These are phyloP conservation scores for Stichopus chloronotus DNA, from an alignment of 35 echinoderm and acorn worm genomes.

Conservation along the genomic window DNA sequence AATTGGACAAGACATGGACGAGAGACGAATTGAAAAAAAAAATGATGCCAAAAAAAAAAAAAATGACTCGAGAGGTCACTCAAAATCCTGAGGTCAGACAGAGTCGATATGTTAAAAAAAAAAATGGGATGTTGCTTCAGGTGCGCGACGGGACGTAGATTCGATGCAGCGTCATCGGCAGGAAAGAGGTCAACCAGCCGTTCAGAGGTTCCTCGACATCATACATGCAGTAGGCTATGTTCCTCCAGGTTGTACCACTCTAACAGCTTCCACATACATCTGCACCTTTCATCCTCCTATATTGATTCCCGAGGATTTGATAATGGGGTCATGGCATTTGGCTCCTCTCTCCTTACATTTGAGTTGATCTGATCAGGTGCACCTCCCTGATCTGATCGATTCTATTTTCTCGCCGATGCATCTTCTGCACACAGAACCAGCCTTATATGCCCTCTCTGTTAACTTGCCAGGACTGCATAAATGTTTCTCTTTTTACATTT, in stretches of 20 bases:
- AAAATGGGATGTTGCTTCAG: conserved; percentile 39
- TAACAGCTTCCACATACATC: too few species aligned
- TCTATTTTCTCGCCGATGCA: too few species aligned
- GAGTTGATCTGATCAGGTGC: too few species aligned
- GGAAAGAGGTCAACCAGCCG: conserved; percentile 26
- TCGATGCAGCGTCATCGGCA: conserved; percentile 1
- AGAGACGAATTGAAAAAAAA: conserved; percentile 36
- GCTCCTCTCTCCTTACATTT: too few species aligned
- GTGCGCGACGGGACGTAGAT: conserved; percentile 37
- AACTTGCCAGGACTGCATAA: neutral
- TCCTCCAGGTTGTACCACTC: too few species aligned
- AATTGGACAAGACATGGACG: conserved; percentile 43
- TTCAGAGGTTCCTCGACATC: neutral
- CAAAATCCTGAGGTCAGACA: conserved; percentile 17
- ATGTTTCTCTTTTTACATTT: neutral
- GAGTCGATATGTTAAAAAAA: neutral
- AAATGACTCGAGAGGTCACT: neutral
- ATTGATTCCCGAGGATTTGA: too few species aligned
- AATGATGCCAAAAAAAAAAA: conserved; percentile 1
- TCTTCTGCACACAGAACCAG: too few species aligned
- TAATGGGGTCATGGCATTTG: too few species aligned
- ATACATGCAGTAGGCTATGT: too few species aligned
- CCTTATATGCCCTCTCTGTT: too few species aligned
- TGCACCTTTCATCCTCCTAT: too few species aligned
- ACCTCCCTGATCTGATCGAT: too few species aligned